A percentile compares a stretch with the other conserved stretches of the same genome.
These are phyloP conservation scores for Hofmannophila pseudospretella DNA, from an alignment of 2,888 invertebrate species.

Conservation along the genomic window DNA sequence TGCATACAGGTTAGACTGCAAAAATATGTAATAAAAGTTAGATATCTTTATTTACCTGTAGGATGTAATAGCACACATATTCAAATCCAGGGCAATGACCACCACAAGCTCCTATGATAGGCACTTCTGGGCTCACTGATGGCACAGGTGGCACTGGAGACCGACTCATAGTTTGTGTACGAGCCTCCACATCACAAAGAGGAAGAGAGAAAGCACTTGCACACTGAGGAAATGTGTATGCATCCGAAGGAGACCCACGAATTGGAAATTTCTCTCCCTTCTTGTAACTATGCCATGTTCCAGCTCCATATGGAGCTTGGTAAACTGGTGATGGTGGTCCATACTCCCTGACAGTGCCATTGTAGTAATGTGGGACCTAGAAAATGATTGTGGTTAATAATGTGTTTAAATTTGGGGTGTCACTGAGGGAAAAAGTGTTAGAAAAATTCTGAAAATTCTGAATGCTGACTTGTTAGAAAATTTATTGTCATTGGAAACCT, in stretches of 20 bases:
- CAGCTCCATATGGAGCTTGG: slow-evolving; percentile 64
- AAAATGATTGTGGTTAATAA: slow-evolving; percentile 15
- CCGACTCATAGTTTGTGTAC: slow-evolving; percentile 31
- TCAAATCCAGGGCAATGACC: slow-evolving; percentile 84
- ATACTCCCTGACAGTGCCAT: slow-evolving; percentile 48
- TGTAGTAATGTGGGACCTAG: slow-evolving; percentile 63
- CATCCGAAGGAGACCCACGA: slow-evolving; percentile 34
- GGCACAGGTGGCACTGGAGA: slow-evolving; percentile 53
- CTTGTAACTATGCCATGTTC: slow-evolving; percentile 56
- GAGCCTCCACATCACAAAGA: slow-evolving; percentile 48
- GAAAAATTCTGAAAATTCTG: too few relatives aligned
- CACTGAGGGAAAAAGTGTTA: too few relatives aligned
- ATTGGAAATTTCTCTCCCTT: slow-evolving; percentile 43
- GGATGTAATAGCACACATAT: slow-evolving; percentile 84
- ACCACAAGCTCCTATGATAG: slow-evolving; percentile 81
- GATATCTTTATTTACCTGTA: slow-evolving; percentile 69
- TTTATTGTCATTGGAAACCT: too few relatives aligned
- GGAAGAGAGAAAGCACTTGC: slow-evolving; percentile 67
- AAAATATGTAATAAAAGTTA: too few relatives aligned
- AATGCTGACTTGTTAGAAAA: too few relatives aligned
- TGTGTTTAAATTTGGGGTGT: too few relatives aligned
- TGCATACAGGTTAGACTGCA: too few relatives aligned
- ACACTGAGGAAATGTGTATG: slow-evolving; percentile 61
- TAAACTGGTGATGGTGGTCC: slow-evolving; percentile 69
- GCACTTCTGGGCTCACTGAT: slow-evolving; percentile 68